Evolutionary conservation across 1,140 invertebrate species (phyloP), one percentile per base, ranked within the genome.

Genomic region (Spodoptera frugiperda): DNA sequence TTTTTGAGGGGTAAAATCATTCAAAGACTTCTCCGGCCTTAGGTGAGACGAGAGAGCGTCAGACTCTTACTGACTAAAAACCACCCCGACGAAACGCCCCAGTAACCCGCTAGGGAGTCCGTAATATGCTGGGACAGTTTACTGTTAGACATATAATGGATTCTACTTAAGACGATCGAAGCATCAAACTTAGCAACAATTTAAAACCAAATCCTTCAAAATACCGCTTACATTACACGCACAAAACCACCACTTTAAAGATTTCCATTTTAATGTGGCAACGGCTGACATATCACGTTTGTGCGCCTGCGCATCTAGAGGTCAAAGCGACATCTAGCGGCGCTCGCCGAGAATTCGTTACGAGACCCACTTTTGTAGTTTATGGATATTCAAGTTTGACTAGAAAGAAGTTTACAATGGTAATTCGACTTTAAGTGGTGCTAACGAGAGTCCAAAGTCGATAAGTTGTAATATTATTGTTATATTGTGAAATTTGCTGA

Each of bases 251-350:
- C 4, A 25, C 51, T 39, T 44, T 21, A 72, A 39, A 11, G 51
- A 30, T 67, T 65, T 71, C 8, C 59, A 67, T 67, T 33, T 63
- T 19, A 73, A 49, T 82, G 68, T 83, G 76, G 82, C 76, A 80
- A 84, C 78, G 30, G 46, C 39, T 87, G 82, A 75, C 82, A 87
- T 87, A 84, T 87, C 84, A 87, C 81, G 82, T 54, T 65, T 67
- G 61, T 71, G 80, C 19, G 63, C 63, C 19, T 21, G 44, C 63
- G 63, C 63, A 61, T 67, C 44, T 67, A n/a, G 63, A 67, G 63
- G 63, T 67, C 63, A 67, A 67, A 81, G 59, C 67, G 76, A 78
- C 76, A 78, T 65, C 79, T 78, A 61, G 70, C 48, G 49, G 61
- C 65, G 77, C 78, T 70, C 67, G 65, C 77, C n/a, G 74, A 55